Evolutionary conservation across 2,113 vertebrate species (phyloP), one percentile per base, ranked within the genome.

Genomic region (Chelonoidis abingdonii): DNA sequence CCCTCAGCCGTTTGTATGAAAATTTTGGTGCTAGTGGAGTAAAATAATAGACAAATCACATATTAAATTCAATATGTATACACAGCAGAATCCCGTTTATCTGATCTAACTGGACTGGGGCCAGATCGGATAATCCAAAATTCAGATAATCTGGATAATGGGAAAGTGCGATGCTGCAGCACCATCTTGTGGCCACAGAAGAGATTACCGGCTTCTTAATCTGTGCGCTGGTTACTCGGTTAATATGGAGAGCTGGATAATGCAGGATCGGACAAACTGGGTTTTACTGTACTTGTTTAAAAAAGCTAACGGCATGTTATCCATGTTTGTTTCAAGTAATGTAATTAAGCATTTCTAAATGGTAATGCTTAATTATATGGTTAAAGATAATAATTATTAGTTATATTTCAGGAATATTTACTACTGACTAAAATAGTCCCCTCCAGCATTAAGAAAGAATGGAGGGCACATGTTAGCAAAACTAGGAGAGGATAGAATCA

Each of bases 11-110:
- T 12, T 79, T 88, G 5, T 6, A 29, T 9, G 89, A 94, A 97
- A 97, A 97, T 88, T 84, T 88, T 96, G 83, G 87, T 96, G 97
- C 95, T 96, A 95, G 95, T 96, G 95, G 95, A 78, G 75, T 27
- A 47, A 47, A 78, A 78, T 14, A 78, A 44, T 78, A 44, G 41
- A 78, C 38, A 25, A 12, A 76, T 14, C 14, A 6, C 13, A 22
- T 78, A 78, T 47, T 78, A 44, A 78, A 78, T 78, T 78, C n/a
- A 38, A 29, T 47, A 16, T 47, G 24, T 47, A 78, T 21, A 47
- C 27, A 76, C 24, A 76, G 69, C 38, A 65, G 31, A 65, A 65
- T 31, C 31, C 35, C 35, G 1, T 38, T 38, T 72, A 10, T 38
- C 65, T 72, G 19, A 72, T 72, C 35, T 72, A 72, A 21, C 38